Conservation (phyloP, 2,888 invertebrate species). For the Chymomyza procnemis region DNA sequence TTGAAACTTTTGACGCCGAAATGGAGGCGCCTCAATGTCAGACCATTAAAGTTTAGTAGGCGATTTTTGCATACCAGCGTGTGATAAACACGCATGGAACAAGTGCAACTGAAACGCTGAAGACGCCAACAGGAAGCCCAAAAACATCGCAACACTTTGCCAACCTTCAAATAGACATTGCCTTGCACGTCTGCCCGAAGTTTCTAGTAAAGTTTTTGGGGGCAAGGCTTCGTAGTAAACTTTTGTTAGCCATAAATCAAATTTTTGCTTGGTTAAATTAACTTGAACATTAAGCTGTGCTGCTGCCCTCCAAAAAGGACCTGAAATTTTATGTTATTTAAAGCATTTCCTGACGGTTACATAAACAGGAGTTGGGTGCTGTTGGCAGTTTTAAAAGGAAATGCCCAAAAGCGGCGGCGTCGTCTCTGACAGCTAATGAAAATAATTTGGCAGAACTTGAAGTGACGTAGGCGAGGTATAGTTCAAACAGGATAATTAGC, state of each 20-base stretch:
- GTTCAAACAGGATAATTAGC: slow-evolving; percentile 32
- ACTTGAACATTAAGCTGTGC: slow-evolving; percentile 49
- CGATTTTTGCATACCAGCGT: slow-evolving; percentile 53
- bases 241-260: slow-evolving; percentile 53
- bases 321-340: slow-evolving; percentile 45
- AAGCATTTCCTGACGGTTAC: slow-evolving; percentile 35
- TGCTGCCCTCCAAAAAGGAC: background rate
- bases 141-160: too few species aligned
- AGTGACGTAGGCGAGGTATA: background rate
- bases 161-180: background rate
- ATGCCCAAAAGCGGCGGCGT: slow-evolving; percentile 12
- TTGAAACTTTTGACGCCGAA: slow-evolving; percentile 64
- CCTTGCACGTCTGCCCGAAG: background rate
- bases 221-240: background rate
- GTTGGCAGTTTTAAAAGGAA: slow-evolving; percentile 1
- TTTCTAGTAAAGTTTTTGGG: background rate
- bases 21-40: slow-evolving; percentile 69
- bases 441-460: slow-evolving; percentile 28
- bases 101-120: background rate
- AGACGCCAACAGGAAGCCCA: background rate
- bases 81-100: slow-evolving; percentile 13
- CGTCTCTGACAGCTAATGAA: slow-evolving; percentile 54
- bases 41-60: slow-evolving; percentile 67
- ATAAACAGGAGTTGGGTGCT: background rate
- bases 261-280: slow-evolving; percentile 61